Evolutionary conservation across 2,797 vertebrate species (phyloP).

Genomic region (Yasuhikotakia modesta): DNA sequence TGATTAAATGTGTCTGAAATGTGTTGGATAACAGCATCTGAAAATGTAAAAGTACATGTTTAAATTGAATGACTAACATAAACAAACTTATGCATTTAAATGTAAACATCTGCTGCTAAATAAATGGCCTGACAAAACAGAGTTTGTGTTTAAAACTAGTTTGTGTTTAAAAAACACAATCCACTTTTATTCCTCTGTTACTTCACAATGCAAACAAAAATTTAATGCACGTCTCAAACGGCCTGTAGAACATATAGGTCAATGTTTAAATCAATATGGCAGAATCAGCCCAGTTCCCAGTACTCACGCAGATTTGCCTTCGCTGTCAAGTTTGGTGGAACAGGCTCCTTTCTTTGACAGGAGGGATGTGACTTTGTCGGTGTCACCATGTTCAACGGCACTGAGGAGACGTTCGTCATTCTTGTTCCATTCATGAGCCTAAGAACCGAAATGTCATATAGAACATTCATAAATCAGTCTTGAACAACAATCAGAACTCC

Average conservation of each 20-base stretch:
- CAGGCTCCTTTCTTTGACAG: constrained; percentile 93
- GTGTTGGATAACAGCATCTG: not conserved
- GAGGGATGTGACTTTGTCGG: constrained; percentile 89
- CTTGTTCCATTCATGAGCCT: constrained; percentile 97
- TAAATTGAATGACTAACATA: constrained; percentile 13
- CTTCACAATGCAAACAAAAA: not conserved
- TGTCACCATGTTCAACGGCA: constrained; percentile 93
- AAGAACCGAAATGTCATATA: constrained; percentile 6
- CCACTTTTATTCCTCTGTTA: not conserved
- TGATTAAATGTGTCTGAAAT: not conserved
- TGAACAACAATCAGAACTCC: not conserved
- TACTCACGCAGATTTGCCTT: constrained; percentile 96
- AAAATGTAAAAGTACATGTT: not conserved
- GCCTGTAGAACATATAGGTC: not conserved
- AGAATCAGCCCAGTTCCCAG: not conserved
- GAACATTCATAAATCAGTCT: not conserved
- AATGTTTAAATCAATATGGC: not conserved
- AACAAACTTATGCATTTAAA: constrained; percentile 5
- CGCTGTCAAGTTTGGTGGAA: constrained; percentile 88
- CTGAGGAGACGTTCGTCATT: constrained; percentile 93
- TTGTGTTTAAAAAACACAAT: too few relatives aligned
- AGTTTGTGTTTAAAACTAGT: too few relatives aligned
- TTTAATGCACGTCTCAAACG: not conserved
- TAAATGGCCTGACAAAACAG: too few relatives aligned
- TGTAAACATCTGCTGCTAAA: constrained; percentile 29